A percentile compares a stretch with the other conserved stretches of the same genome.
These are phyloP conservation scores for Taeniopygia guttata DNA, from an alignment of 2,797 vertebrate genomes.

Conservation along the genomic window DNA sequence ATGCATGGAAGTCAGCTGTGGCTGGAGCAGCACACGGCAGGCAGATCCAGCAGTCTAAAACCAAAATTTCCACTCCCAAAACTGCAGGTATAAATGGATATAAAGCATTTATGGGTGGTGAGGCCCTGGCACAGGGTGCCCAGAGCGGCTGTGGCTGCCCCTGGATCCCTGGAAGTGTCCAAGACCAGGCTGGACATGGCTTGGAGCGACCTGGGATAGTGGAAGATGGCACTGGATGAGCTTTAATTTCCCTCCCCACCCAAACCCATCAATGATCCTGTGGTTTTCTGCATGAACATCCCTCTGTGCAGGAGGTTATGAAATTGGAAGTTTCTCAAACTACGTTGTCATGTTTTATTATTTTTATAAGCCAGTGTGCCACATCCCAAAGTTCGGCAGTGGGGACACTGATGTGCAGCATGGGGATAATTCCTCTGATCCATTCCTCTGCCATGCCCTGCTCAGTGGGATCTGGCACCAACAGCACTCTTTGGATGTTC, in stretches of 20 bases:
- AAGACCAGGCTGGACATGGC: not conserved
- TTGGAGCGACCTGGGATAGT: rapidly evolving
- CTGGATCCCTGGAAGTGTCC: not conserved
- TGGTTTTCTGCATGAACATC: not conserved
- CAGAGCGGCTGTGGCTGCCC: not conserved
- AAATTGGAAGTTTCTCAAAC: not conserved
- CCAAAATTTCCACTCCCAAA: not conserved
- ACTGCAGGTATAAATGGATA: not conserved
- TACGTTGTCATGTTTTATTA: not conserved
- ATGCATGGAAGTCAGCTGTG: rapidly evolving
- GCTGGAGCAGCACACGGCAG: rapidly evolving
- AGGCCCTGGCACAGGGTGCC: not conserved
- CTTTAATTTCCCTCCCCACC: not conserved
- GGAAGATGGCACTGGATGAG: rapidly evolving
- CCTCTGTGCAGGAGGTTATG: not conserved
- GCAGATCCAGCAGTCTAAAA: rapidly evolving
- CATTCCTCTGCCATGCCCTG: not conserved
- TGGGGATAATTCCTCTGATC: not conserved
- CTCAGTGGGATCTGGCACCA: not conserved
- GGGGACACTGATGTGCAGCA: rapidly evolving
- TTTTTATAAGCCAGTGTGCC: not conserved
- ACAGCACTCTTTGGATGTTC: not conserved
- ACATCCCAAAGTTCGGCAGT: rapidly evolving
- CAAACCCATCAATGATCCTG: not conserved
- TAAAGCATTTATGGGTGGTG: rapidly evolving